These are phyloP conservation scores for Etheostoma perlongum DNA, from an alignment of 2,797 vertebrate species.

Conservation along the genomic window DNA sequence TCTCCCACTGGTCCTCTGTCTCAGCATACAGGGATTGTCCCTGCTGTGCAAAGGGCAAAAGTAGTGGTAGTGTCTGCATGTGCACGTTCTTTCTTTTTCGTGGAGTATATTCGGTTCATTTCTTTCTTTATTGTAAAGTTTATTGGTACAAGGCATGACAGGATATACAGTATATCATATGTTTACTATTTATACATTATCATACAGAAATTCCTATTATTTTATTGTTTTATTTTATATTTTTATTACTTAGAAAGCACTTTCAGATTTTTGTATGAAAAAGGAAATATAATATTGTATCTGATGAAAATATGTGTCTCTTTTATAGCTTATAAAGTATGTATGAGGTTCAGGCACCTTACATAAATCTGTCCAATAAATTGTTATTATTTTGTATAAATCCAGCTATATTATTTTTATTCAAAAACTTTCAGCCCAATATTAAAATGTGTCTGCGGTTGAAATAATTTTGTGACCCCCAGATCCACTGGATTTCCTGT, in stretches of 20 bases:
- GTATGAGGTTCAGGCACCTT: not conserved
- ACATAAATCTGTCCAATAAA: not conserved
- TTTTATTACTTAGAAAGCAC: slow-evolving; percentile 13
- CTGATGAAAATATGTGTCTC: not conserved
- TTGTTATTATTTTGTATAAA: not conserved
- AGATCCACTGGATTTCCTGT: not conserved
- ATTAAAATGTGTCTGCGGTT: not conserved
- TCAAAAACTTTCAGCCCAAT: not conserved
- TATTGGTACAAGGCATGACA: not conserved
- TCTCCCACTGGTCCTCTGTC: slow-evolving; percentile 81
- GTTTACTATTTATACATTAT: not conserved
- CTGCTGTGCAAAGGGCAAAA: slow-evolving; percentile 46
- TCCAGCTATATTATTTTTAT: not conserved
- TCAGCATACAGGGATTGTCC: slow-evolving; percentile 84
- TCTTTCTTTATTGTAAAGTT: slow-evolving; percentile 32
- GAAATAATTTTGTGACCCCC: not conserved
- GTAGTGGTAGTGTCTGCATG: not conserved
- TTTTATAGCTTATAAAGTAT: not conserved
- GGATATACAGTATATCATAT: not conserved
- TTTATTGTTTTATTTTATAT: slow-evolving; percentile 1
- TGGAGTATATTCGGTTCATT: not conserved
- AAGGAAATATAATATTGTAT: slow-evolving; percentile 1
- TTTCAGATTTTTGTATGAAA: slow-evolving; percentile 27
- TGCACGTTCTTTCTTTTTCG: not conserved
- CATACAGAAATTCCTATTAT: not conserved